Evolutionary conservation across 2,888 invertebrate species (phyloP), one percentile per base, ranked within the genome.

Genomic region (Pachydiplax longipennis): DNA sequence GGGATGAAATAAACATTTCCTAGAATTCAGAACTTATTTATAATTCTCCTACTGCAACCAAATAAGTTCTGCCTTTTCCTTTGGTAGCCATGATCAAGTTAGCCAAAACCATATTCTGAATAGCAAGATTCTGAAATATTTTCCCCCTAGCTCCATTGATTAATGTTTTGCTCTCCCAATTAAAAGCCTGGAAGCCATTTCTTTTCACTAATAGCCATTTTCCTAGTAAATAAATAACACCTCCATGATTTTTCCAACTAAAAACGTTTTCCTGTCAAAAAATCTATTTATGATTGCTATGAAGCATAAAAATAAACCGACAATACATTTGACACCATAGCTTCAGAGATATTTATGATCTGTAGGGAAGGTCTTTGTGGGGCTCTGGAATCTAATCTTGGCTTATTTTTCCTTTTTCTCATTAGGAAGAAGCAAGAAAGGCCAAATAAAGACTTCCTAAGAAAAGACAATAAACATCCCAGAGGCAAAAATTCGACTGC

Each of bases 401-500:
- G 83, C 65, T 65, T 61, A 87, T 31, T 18, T 53, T 53, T 18
- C 18, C 2, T 53, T 53, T 53, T 53, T 53, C 53, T 6, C 53
- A 53, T 53, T 53, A 18, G 53, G 61, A 37, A 61, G 35, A 61
- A 35, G n/a, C 53, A 87, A 87, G 37, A 35, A 37, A 61, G 87
- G 61, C 35, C 61, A 22, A 87, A 35, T 65, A n/a, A 58, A 73
- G n/a, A 61, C 87, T 87, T 65, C 87, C 58, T 61, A 87, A 37
- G 65, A 58, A 87, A 65, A 61, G 65, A 87, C 37, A 53, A 87
- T 87, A 87, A 58, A 87, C n/a, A 83, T 58, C 61, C 37, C 87
- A 65, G 61, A n/a, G 87, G 87, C 87, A 87, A 87, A 37, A 61
- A 87, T 37, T 61, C 61, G 37, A n/a, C 37, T 87, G 87, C 87